Evolutionary conservation across 1,140 invertebrate genomes (phyloP), one percentile per base, ranked within the genome.

Genomic region (Andrena cerasifolii): DNA sequence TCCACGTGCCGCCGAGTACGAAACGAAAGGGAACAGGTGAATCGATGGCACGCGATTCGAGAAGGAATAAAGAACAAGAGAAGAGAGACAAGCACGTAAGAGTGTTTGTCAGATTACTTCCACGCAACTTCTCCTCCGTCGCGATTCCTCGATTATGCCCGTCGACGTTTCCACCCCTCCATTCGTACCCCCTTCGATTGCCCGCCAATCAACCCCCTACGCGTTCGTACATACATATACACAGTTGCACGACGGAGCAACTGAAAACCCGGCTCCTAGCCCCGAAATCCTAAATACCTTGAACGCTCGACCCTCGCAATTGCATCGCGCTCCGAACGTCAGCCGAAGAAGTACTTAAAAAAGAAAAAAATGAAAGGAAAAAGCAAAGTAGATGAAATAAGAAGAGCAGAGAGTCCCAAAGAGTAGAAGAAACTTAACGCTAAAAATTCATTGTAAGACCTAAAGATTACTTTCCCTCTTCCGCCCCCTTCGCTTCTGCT

Each of bases 381-480:
- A 53, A 33, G 65, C 8, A 21, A 12, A 24, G 26, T 12, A 21
- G 49, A 10, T n/a, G 14, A 14, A 70, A 28, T 3, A 58, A 61
- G 36, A 4, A n/a, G 2, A 12, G 18, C 33, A n/a, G n/a, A n/a
- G 24, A 49, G 14, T 47, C 28, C n/a, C 45, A 45, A 45, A 67
- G 8, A 54, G 49, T 18, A 36, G 3, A 18, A 14, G 31, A 73
- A 87, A 86, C 85, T 84, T 86, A 87, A 87, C 70, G 43, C 82
- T 87, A 87, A 82, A 43, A 49, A 21, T 82, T 78, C 56, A 74
- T 63, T 75, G 81, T 80, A 84, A 83, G 76, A 68, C 51, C 75
- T 84, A 78, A 78, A 84, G 45, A 58, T 78, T 59, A 76, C 47
- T 59, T 31, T 40, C 62, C 24, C 56, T n/a, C 16, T 31, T 21